Evolutionary conservation across 1,140 invertebrate genomes (phyloP), one percentile per base, ranked within the genome.

Genomic region (Trichonephila inaurata): DNA sequence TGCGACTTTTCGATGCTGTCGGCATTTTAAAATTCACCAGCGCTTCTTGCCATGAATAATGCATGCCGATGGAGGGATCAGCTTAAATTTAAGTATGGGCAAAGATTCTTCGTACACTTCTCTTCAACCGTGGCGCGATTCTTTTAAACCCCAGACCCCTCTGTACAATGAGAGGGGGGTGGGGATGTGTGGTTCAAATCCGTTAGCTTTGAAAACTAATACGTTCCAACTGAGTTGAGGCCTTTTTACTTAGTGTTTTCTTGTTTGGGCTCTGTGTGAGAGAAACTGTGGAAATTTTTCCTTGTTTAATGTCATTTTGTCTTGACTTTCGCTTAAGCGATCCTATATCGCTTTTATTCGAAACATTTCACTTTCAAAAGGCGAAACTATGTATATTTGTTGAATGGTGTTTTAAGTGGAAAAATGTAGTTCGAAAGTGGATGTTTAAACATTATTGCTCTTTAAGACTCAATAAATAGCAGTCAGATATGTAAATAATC

Each of bases 51-150:
- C 10, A 90, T 90, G 89, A 90, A 90, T 90, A 60, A 90, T 90
- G 89, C 24, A 90, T 90, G 69, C n/a, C n/a, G 24, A 16, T 19
- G 10, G 51, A 51, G 28, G 87, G 69, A 90, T 77, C 89, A 58
- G 89, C 89, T 90, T 81, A 90, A 19, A 90, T 90, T 90, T 90
- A 90, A 90, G 87, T 89, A 62, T 21, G 40, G 66, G 33, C 61
- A 21, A 60, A 62, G 87, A 89, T 89, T 89, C 64, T 44, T 66
- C 51, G 51, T 10, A 7, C 51, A 51, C 51, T 51, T 16, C 60
- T 64, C 14, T 24, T 10, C n/a, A 33, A 62, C 28, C 40, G 33
- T 89, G 60, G 60, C 64, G 33, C 40, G 58, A 51, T 51, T 62
- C 44, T 72, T 33, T 77, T 77, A 33, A 77, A 77, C 16, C 28